Conservation (phyloP, 53 echinoderm and acorn worm species). For the Pentamera pediparva region DNA sequence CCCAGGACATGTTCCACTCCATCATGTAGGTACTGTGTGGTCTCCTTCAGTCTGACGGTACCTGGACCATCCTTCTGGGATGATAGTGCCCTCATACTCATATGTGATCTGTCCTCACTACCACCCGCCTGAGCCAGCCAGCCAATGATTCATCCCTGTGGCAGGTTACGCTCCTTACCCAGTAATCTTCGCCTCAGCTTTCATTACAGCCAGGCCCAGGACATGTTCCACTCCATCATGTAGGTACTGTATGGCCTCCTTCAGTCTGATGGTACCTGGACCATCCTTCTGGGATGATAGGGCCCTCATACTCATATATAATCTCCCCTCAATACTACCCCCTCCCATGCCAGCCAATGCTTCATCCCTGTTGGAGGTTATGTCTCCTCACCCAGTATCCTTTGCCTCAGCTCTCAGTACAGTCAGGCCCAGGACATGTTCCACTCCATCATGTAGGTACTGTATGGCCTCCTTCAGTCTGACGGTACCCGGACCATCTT, state of each 20-base stretch:
- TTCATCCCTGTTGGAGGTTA: too few relatives aligned
- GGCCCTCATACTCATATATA: too few relatives aligned
- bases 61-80: constrained; percentile 70
- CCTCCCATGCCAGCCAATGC: too few relatives aligned
- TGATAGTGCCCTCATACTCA: too few relatives aligned
- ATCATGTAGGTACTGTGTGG: constrained; percentile 77
- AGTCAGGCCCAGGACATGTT: constrained; percentile 57
- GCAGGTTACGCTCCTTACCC: too few relatives aligned
- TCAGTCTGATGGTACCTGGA: constrained; percentile 53
- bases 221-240: constrained; percentile 76
- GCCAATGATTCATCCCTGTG: too few relatives aligned
- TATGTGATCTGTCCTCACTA: too few relatives aligned
- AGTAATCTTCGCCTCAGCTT: constrained; percentile 55
- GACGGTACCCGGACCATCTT: constrained; percentile 56
- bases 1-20: constrained; percentile 71
- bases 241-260: constrained; percentile 75
- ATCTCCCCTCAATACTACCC: too few relatives aligned
- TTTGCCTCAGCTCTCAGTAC: constrained; percentile 48
- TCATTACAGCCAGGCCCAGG: constrained; percentile 39
- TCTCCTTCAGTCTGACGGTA: constrained; percentile 57
- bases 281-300: constrained; percentile 64
- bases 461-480: constrained; percentile 62
- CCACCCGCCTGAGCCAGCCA: too few relatives aligned
- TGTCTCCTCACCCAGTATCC: too few relatives aligned
- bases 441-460: constrained; percentile 82